Evolutionary conservation across 1,140 invertebrate genomes (phyloP).

Genomic region (Drosophila fuyamai): DNA sequence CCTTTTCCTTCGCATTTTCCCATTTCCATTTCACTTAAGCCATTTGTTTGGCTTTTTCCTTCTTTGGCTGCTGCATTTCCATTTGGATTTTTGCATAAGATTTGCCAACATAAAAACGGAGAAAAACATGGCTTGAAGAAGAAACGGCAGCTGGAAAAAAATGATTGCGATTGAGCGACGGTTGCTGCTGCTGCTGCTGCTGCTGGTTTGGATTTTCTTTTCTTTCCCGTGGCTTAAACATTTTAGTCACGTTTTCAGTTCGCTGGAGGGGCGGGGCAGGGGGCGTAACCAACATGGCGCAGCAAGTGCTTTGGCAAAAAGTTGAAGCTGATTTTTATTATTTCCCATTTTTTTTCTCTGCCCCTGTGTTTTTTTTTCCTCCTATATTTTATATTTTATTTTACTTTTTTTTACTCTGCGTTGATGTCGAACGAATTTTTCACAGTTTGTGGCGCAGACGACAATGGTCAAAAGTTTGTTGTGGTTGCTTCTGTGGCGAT

Average conservation of each 20-base stretch:
- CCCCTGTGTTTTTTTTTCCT: conserved; percentile 6
- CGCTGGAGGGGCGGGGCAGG: conserved; percentile 9
- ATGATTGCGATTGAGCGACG: conserved; percentile 70
- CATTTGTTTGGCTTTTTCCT: conserved; percentile 41
- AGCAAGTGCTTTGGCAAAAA: conserved; percentile 70
- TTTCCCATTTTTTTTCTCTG: conserved; percentile 39
- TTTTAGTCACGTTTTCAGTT: conserved; percentile 75
- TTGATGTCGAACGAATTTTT: conserved; percentile 79
- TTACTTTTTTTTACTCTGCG: conserved; percentile 31
- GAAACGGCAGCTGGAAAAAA: conserved; percentile 34
- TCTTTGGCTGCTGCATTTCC: conserved; percentile 56
- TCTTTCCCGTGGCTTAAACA: conserved; percentile 66
- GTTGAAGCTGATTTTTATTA: conserved; percentile 70
- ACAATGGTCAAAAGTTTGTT: conserved; percentile 50
- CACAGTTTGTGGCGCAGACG: conserved; percentile 59
- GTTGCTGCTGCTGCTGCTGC: conserved; percentile 55
- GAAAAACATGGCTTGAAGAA: conserved; percentile 20
- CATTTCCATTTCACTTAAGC: conserved; percentile 20
- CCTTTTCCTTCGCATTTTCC: conserved; percentile 9
- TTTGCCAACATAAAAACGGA: conserved; percentile 38
- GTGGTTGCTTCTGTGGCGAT: conserved; percentile 36
- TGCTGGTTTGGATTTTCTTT: conserved; percentile 68
- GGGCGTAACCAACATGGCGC: conserved; percentile 77
- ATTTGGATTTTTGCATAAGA: conserved; percentile 78
- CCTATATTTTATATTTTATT: conserved; percentile 15